These are phyloP conservation scores for Strigamia crassipes DNA, from an alignment of 2,888 invertebrate genomes.

Conservation along the genomic window DNA sequence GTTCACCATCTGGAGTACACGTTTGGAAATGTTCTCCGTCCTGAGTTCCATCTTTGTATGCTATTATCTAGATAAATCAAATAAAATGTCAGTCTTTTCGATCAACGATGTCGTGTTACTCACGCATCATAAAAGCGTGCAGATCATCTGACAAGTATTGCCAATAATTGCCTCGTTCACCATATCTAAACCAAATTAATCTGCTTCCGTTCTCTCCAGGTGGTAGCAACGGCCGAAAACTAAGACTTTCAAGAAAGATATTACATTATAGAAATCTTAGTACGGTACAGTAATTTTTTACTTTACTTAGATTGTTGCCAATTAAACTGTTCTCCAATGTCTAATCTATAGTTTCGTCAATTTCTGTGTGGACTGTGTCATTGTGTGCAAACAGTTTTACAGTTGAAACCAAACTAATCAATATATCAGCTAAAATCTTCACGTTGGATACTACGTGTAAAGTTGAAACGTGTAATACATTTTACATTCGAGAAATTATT, in stretches of 20 bases:
- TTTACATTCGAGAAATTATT: too few species aligned
- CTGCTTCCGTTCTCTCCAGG: slow-evolving; percentile 93
- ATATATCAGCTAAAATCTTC: too few species aligned
- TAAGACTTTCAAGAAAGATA: slow-evolving; percentile 72
- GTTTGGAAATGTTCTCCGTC: slow-evolving; percentile 56
- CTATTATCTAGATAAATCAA: too few species aligned
- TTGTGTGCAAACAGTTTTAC: too few species aligned
- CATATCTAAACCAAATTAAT: slow-evolving; percentile 89
- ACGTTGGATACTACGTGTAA: too few species aligned
- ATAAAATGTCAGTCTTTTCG: neutral
- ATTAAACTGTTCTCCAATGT: slow-evolving; percentile 83
- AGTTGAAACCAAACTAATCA: too few species aligned
- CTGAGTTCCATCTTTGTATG: slow-evolving; percentile 57
- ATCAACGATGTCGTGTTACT: slow-evolving; percentile 56
- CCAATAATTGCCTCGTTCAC: slow-evolving; percentile 74
- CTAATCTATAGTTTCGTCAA: slow-evolving; percentile 86
- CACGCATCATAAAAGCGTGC: slow-evolving; percentile 76
- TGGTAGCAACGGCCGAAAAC: slow-evolving; percentile 95
- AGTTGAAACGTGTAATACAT: too few species aligned
- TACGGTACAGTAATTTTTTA: neutral
- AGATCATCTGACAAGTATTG: slow-evolving; percentile 79
- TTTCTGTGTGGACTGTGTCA: too few species aligned
- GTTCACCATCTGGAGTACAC: slow-evolving; percentile 69
- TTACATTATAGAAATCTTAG: neutral
- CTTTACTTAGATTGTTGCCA: slow-evolving; percentile 63